Evolutionary conservation across 2,888 invertebrate genomes (phyloP).

Genomic region (Drosophila melanosoma): DNA sequence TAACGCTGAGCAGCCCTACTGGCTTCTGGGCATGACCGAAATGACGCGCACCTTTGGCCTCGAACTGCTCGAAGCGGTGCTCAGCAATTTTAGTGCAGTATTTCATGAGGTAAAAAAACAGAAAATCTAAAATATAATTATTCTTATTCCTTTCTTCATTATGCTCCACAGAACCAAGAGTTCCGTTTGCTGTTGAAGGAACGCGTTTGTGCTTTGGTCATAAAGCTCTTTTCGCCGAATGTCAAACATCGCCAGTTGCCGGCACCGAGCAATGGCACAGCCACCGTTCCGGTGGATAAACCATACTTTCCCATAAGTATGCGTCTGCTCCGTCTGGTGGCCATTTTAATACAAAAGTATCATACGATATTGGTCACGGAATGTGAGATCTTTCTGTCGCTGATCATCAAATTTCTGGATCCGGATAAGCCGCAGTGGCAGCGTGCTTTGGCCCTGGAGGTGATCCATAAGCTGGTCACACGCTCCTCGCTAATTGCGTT

Average conservation of each 20-base stretch:
- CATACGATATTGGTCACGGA: constrained; percentile 97
- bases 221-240: constrained; percentile 98
- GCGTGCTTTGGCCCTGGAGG: constrained; percentile 96
- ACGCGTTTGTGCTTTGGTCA: constrained; percentile 98
- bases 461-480: constrained; percentile 96
- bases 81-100: constrained; percentile 93
- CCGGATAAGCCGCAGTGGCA: constrained; percentile 99
- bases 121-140: not conserved
- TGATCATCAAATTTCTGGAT: constrained; percentile 98
- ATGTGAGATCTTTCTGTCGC: constrained; percentile 98
- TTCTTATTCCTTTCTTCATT: too few relatives aligned
- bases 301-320: constrained; percentile 99
- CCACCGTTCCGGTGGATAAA: constrained; percentile 91
- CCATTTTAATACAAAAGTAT: constrained; percentile 96
- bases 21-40: constrained; percentile 98
- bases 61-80: constrained; percentile 96
- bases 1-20: constrained; percentile 97
- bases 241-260: constrained; percentile 93
- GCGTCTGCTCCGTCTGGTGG: constrained; percentile 96
- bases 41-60: constrained; percentile 99
- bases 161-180: constrained; percentile 91
- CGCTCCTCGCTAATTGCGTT: constrained; percentile 94
- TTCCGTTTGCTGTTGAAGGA: constrained; percentile 98
- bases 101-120: constrained; percentile 90
- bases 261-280: constrained; percentile 86